Evolutionary conservation across 37 sponge, comb jelly and placozoan species (phyloP), one percentile per base, ranked within the genome.

Genomic region (Petrosia ficiformis): DNA sequence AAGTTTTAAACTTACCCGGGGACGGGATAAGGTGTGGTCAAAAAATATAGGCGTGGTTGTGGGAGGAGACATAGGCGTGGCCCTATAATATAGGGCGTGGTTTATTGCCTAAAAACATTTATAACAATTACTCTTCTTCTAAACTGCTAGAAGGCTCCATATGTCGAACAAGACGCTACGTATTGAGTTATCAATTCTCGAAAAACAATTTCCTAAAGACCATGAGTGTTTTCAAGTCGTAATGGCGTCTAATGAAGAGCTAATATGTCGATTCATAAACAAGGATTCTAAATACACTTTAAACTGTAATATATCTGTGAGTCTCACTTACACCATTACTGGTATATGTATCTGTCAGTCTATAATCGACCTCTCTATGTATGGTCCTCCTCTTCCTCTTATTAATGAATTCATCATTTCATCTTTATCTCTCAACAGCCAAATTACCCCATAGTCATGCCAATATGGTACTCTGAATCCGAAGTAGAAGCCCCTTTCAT

Each of bases 381-480:
- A n/a, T n/a, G n/a, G n/a, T n/a, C n/a, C n/a, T n/a, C n/a, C n/a
- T n/a, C n/a, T n/a, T n/a, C n/a, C n/a, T n/a, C n/a, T n/a, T n/a
- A n/a, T n/a, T n/a, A n/a, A n/a, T n/a, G n/a, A n/a, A n/a, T n/a
- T 71, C 19, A 3, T 71, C 52, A 10, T 52, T 40, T 6, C 29
- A 35, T 61, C 31, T 60, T 25, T 71, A 26, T 29, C 72, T 40
- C 5, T n/a, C 36, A 39, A 6, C 54, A 91, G 92, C 84, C 87
- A 21, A 86, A 58, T 48, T 91, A 91, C 48, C 92, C 92, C 8
- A 72, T 68, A 28, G 87, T 91, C 24, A 52, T 91, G 67, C 92
- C 92, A 24, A 59, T 91, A 30, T 91, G 92, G 92, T 68, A 63
- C 29, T 78, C 92, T 11, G 92, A 91, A 11, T 78, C 92, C 14